Evolutionary conservation across 2,888 invertebrate genomes (phyloP), one percentile per base, ranked within the genome.

Genomic region (Erebia epiphron): DNA sequence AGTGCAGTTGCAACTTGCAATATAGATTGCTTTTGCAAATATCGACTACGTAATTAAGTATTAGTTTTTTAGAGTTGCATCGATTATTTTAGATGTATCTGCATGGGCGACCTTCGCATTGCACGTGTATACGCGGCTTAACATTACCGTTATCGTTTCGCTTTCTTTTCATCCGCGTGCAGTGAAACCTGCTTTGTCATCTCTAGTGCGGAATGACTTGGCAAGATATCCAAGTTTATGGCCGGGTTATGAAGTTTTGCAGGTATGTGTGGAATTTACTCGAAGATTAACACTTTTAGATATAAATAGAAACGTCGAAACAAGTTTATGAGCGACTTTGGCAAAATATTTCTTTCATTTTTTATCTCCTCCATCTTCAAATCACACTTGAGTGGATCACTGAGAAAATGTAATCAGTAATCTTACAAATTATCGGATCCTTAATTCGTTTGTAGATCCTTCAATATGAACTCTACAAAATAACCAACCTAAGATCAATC

Each of bases 81-180:
- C 52, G 16, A 9, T 54, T 18, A 8, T 54, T 18, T 54, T 54
- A 9, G 2, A 10, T 18, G 7, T 43, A 54, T 54, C 18, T 10
- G 54, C 35, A 7, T 7, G 35, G 5, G 35, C 5, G 57, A 66
- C 49, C 49, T 57, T 57, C 41, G 43, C 54, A 43, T 21, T 11
- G 1, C 49, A 26, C n/a, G 46, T 66, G 83, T 83, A 82, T 80
- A 81, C 79, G 76, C 79, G 82, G 77, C 82, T 78, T 83, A 78
- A 73, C 80, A 75, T 80, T 85, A 85, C 90, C 90, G 91, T 91
- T 91, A 90, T 77, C 81, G 83, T 88, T 84, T 86, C 86, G 86
- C 91, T 91, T 90, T 90, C 90, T 87, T 90, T 87, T 88, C 79
- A 79, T 76, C 78, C 80, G 80, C 78, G 77, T 74, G 79, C 62